A percentile compares a stretch with the other conserved stretches of the same genome.
These are phyloP conservation scores for Callionymus lyra DNA, from an alignment of 2,113 vertebrate species.

Conservation along the genomic window DNA sequence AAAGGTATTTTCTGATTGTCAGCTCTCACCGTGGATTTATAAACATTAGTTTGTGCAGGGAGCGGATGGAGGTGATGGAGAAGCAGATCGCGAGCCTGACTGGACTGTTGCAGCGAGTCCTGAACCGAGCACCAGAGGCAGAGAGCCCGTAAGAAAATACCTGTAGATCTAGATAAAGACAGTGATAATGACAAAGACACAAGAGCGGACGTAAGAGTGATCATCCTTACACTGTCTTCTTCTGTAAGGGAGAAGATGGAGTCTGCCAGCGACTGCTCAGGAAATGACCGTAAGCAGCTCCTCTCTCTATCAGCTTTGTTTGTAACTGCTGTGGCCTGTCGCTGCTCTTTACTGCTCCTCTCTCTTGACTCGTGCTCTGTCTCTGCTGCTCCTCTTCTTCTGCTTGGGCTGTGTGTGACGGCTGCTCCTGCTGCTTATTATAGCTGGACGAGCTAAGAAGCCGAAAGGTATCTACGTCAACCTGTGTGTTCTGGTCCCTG, in stretches of 20 bases:
- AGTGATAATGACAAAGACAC: conserved; percentile 11
- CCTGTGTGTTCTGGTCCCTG: conserved; percentile 3
- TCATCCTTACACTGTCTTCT: conserved; percentile 1
- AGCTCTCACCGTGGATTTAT: too few species aligned
- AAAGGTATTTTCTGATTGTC: too few species aligned
- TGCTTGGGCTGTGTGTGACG: conserved; percentile 23
- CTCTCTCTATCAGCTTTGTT: background rate
- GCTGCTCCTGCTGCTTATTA: conserved; percentile 64
- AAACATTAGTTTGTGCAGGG: conserved; percentile 58
- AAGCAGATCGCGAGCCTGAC: conserved; percentile 98
- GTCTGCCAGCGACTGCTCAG: conserved; percentile 81
- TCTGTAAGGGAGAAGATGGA: conserved; percentile 87
- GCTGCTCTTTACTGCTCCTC: conserved; percentile 8
- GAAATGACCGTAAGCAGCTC: conserved; percentile 65
- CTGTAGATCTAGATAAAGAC: conserved; percentile 15
- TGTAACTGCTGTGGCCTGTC: conserved; percentile 11
- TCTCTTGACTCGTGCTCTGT: background rate
- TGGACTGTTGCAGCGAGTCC: conserved; percentile 87
- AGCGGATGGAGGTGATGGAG: conserved; percentile 98
- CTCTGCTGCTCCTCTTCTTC: conserved; percentile 13
- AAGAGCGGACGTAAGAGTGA: background rate
- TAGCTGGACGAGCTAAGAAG: conserved; percentile 69
- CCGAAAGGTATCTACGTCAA: conserved; percentile 57
- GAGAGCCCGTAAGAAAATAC: conserved; percentile 77
- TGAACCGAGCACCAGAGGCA: conserved; percentile 79